Percentiles rank a stretch among this genome's conserved stretches.
phyloP scores from a whole-genome alignment of 2,888 invertebrate genomes.

The Plebejus melissa region DNA sequence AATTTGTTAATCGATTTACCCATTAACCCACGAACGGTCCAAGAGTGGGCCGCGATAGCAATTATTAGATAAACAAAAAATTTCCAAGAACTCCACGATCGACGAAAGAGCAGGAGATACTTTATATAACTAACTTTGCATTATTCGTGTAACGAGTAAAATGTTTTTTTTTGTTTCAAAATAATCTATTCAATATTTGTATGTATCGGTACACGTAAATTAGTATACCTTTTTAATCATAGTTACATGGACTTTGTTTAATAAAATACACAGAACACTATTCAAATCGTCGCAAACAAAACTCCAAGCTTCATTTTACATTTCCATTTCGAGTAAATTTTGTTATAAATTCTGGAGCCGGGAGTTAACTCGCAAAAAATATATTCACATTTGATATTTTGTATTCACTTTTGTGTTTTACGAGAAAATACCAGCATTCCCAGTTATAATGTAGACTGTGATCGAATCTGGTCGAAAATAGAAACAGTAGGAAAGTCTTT shows the following conservation, averaged over 20 bases:
- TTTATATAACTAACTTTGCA: too few species aligned
- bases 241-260: constrained; percentile 4
- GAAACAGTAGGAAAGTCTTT: neutral
- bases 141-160: too few species aligned
- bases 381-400: constrained; percentile 25
- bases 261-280: constrained; percentile 2
- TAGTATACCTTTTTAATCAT: neutral
- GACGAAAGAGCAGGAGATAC: too few species aligned
- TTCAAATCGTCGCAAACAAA: constrained; percentile 15
- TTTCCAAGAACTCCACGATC: too few species aligned
- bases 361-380: constrained; percentile 15
- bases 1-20: too few species aligned
- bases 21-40: too few species aligned
- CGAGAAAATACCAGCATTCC: neutral
- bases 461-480: neutral
- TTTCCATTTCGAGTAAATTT: constrained; percentile 21
- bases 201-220: neutral
- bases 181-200: too few species aligned
- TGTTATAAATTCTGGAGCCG: constrained; percentile 9
- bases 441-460: neutral
- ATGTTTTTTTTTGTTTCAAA: too few species aligned
- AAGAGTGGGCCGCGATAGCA: too few species aligned
- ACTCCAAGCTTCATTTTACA: constrained; percentile 20
- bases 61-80: too few species aligned
- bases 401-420: constrained; percentile 19